These are phyloP conservation scores for Tor tambroides DNA, from an alignment of 2,113 vertebrate genomes.

Conservation along the genomic window DNA sequence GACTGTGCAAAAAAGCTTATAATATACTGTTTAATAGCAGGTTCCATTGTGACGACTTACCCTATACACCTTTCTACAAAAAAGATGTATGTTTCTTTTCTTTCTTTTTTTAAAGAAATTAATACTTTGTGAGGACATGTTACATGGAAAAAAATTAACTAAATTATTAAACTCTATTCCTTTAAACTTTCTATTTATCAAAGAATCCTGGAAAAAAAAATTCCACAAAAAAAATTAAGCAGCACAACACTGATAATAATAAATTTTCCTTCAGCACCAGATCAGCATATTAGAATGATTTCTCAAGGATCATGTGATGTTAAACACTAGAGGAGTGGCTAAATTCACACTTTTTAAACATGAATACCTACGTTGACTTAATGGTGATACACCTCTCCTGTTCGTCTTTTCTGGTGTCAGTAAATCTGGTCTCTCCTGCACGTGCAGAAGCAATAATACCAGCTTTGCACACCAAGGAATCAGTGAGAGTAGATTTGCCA, in stretches of 20 bases:
- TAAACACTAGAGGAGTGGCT: neutral
- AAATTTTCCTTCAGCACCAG: no score
- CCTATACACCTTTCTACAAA: no score
- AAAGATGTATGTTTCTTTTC: no score
- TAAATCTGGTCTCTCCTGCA: conserved; percentile 63
- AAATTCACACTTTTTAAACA: neutral
- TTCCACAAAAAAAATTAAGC: no score
- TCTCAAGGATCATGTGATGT: neutral
- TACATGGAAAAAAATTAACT: no score
- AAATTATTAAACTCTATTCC: no score
- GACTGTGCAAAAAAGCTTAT: neutral
- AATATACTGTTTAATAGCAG: neutral
- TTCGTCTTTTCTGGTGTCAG: conserved; percentile 66
- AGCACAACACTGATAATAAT: no score
- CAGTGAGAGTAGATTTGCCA: conserved; percentile 70
- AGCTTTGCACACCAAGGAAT: conserved; percentile 62
- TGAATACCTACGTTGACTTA: conserved; percentile 61
- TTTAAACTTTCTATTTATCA: no score
- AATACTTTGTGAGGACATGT: no score
- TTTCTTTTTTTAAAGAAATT: no score
- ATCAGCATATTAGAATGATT: neutral
- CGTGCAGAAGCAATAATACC: conserved; percentile 63
- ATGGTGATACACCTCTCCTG: conserved; percentile 66
- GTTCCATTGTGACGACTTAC: neutral
- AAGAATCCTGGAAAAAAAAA: no score